Percentiles rank a stretch among this genome's conserved stretches.
These are phyloP conservation scores for Elegia similella DNA, from an alignment of 2,888 invertebrate species.

Conservation along the genomic window DNA sequence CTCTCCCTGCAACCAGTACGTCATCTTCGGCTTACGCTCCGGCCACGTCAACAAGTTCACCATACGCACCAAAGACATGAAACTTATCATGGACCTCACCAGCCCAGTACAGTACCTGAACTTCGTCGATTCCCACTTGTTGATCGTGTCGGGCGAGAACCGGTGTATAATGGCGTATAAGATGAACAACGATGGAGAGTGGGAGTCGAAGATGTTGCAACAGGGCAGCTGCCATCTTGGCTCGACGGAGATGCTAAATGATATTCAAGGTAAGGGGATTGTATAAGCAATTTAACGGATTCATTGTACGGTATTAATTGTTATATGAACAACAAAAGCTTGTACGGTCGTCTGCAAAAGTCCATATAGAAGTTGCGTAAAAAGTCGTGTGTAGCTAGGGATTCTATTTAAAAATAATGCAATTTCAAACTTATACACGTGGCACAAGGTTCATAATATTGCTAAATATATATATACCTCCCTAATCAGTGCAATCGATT, in stretches of 20 bases:
- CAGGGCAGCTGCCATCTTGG: slow-evolving; percentile 61
- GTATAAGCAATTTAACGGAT: not conserved
- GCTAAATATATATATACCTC: too few relatives aligned
- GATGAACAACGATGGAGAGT: slow-evolving; percentile 42
- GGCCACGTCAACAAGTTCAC: slow-evolving; percentile 68
- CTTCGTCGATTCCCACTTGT: slow-evolving; percentile 53
- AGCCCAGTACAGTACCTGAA: slow-evolving; percentile 65
- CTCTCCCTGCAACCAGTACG: slow-evolving; percentile 73
- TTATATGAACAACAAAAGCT: too few relatives aligned
- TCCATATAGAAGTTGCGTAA: too few relatives aligned
- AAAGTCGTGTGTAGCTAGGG: too few relatives aligned
- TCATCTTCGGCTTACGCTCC: slow-evolving; percentile 72
- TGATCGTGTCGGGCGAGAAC: slow-evolving; percentile 68
- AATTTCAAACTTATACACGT: too few relatives aligned
- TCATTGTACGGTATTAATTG: too few relatives aligned
- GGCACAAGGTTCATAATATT: too few relatives aligned
- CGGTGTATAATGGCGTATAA: slow-evolving; percentile 67
- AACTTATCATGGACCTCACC: slow-evolving; percentile 62
- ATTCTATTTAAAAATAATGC: too few relatives aligned
- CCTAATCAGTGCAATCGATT: too few relatives aligned
- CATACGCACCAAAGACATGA: slow-evolving; percentile 53
- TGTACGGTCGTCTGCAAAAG: too few relatives aligned
- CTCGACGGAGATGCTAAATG: slow-evolving; percentile 72
- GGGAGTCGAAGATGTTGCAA: slow-evolving; percentile 68
- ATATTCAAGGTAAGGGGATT: slow-evolving; percentile 54